phyloP scores from a whole-genome alignment of 2,113 vertebrate genomes.

The Paramisgurnus dabryanus region DNA sequence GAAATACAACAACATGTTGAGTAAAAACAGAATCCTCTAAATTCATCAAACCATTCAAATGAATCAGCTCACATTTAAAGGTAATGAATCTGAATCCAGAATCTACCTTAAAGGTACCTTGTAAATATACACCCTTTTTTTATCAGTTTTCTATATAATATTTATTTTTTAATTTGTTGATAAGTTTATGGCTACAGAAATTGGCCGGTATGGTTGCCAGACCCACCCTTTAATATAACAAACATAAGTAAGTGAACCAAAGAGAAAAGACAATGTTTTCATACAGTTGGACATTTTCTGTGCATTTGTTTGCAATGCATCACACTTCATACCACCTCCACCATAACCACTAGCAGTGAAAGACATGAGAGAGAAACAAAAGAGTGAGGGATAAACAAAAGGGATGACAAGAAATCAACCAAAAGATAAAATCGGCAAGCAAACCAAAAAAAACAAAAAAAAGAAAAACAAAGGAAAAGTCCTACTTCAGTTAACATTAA shows the following conservation, averaged over 20 bases:
- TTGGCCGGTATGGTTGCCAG: conserved; percentile 33
- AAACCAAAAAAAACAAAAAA: conserved; percentile 32
- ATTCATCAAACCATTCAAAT: not conserved
- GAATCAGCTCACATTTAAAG: not conserved
- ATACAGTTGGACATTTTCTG: conserved; percentile 45
- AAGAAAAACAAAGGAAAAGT: conserved; percentile 14
- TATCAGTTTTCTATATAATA: not conserved
- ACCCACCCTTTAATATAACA: conserved; percentile 66
- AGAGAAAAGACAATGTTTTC: conserved; percentile 21
- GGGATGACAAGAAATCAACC: conserved; percentile 31
- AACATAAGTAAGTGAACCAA: conserved; percentile 47
- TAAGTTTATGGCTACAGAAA: not conserved
- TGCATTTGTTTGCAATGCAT: conserved; percentile 64
- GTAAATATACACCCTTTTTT: not conserved
- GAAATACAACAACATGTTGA: not conserved
- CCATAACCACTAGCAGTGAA: conserved; percentile 54
- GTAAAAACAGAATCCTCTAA: not conserved
- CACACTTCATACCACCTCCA: conserved; percentile 59
- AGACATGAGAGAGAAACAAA: conserved; percentile 50
- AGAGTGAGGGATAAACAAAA: conserved; percentile 52
- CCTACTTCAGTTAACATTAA: conserved; percentile 30
- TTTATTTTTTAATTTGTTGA: not conserved
- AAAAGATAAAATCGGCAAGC: conserved; percentile 35
- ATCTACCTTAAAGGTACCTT: not conserved
- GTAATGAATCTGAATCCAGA: not conserved